Base-by-base conservation (phyloP, 1,140 invertebrate genomes). In the Epicauta chinensis region DNA sequence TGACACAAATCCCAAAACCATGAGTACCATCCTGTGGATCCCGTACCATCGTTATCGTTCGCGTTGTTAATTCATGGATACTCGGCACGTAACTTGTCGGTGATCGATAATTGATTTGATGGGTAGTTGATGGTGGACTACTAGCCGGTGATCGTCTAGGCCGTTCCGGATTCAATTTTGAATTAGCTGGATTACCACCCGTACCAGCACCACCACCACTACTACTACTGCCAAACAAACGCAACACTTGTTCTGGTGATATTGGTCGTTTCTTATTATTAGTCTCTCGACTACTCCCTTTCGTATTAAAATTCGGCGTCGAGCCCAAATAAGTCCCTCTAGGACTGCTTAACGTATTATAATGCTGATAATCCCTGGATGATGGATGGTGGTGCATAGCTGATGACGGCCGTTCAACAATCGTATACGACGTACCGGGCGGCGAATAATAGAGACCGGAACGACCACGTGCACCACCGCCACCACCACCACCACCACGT, bases 1-100 rank as follows among this genome's bases (percentile, higher is more conserved):
- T 91, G 61, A 91, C 87, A 73, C 87, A 91, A 56, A 91, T 91
- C 45, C 88, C 88, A 70, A 91, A 91, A 43, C 89, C 89, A 69
- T 89, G 87, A 23, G 79, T 78, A 7, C 77, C 77, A 62, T 88
- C 86, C 38, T 83, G 80, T 4, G 81, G 81, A 66, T 87, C 86
- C 42, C 86, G 75, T 43, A 83, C 83, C 87, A 91, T 91, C 63
- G 81, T 88, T 62, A 91, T 84, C 50, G 87, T 91, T 60, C 87
- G 75, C 50, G 88, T 88, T 55, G 83, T 77, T 58, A 87, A 76
- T 71, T 89, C 85, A 66, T 85, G 83, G 58, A 83, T 50, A 47
- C 63, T 62, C 41, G 62, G 61, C 35, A 59, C 61, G 51, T 64
- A 66, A 23, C 4, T 23, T 3, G 46, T 38, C 6, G 57, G 55